phyloP scores from a whole-genome alignment of 2,113 vertebrate genomes.

The Phaethornis superciliosus region DNA sequence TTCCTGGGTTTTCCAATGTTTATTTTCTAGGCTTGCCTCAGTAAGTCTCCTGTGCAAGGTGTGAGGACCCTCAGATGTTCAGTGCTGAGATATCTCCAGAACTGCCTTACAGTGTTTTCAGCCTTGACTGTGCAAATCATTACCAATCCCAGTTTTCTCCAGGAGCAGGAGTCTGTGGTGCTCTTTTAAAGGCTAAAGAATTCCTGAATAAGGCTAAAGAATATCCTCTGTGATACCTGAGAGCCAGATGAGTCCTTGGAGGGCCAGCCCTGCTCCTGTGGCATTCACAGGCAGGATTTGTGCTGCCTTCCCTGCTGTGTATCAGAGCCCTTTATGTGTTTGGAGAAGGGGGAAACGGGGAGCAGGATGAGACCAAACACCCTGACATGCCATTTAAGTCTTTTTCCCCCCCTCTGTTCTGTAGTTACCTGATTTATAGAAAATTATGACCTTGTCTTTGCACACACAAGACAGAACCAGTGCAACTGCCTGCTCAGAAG shows the following conservation, averaged over 20 bases:
- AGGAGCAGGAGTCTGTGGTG: neutral
- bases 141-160: neutral
- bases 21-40: neutral
- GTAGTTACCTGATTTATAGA: neutral
- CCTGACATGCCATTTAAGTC: neutral
- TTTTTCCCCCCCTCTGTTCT: neutral
- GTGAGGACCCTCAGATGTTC: neutral
- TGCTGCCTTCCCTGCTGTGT: neutral
- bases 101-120: neutral
- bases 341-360: neutral
- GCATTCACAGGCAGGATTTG: neutral
- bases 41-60: neutral
- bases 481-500: neutral
- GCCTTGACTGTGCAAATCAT: rapidly evolving
- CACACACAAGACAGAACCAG: rapidly evolving
- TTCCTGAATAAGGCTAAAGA: no score
- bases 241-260: neutral
- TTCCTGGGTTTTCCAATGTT: neutral
- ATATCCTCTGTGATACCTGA: neutral
- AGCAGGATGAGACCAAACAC: neutral
- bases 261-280: neutral
- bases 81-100: neutral
- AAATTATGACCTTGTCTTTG: neutral
- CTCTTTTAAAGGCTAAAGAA: neutral
- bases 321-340: neutral